Base-by-base conservation (phyloP, 2,113 vertebrate genomes). In the Plestiodon gilberti region DNA sequence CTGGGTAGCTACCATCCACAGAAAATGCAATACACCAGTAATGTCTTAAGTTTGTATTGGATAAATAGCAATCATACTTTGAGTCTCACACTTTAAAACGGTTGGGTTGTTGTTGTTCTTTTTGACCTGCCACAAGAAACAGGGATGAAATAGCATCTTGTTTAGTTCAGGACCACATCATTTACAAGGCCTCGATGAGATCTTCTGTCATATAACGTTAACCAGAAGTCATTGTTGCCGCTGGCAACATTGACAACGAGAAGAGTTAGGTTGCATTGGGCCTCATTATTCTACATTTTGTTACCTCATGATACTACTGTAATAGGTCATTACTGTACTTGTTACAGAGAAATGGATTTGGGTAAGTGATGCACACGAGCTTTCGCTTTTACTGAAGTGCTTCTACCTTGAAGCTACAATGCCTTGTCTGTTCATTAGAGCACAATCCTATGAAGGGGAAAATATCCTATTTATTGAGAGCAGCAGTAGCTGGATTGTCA, bases 271-370 rank as follows among this genome's bases (percentile, higher is more conserved):
- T 93, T 95, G 94, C 93, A 93, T 43, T 93, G 94, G 93, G 94
- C 91, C 93, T 94, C 86, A 83, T 95, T 95, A 94, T 88, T 94
- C 89, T 93, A 23, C 52, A 89, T 94, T 86, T 94, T 94, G 93
- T 94, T 93, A 90, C 88, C 92, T 93, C 92, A 86, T 93, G 94
- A 94, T 94, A 92, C 93, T 93, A 88, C 92, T 73, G 91, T 92
- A 94, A 95, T 91, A 93, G 93, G 89, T 95, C 90, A 87, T 94
- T 95, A 95, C 93, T 1, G 87, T 40, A 91, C 93, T 94, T 95
- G 93, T 92, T 94, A 88, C 30, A 84, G 90, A 87, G 88, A 89
- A 92, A 88, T 90, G 64, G 85, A 91, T 94, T 94, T 93, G 81
- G 90, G 89, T 88, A 81, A 82, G 73, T 94, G 95, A 95, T 93